Conservation (phyloP, 2,797 vertebrate genomes). For the Silurus aristotelis region DNA sequence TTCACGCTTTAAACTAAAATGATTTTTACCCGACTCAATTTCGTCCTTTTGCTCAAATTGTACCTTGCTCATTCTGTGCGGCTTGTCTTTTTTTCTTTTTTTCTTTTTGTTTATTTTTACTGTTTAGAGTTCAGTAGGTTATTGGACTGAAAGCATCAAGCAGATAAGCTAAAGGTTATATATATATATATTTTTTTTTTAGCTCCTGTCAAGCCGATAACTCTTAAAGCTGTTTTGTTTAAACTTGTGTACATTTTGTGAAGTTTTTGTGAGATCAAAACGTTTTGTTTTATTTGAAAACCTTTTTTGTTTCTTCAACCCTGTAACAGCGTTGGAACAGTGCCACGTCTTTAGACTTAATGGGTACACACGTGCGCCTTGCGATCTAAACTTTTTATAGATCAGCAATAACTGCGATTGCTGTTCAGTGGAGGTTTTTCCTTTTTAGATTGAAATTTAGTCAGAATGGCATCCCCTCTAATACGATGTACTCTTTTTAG, state of each 20-base stretch:
- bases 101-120: conserved; percentile 43
- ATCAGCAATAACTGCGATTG: conserved; percentile 50
- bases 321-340: conserved; percentile 38
- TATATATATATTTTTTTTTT: conserved; percentile 12
- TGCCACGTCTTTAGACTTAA: conserved; percentile 40
- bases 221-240: conserved; percentile 41
- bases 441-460: conserved; percentile 38
- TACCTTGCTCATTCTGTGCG: conserved; percentile 50
- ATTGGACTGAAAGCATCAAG: conserved; percentile 36
- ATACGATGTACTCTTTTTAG: conserved; percentile 46
- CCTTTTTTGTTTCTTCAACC: conserved; percentile 16
- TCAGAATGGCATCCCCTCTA: conserved; percentile 40
- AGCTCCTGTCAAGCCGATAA: conserved; percentile 42
- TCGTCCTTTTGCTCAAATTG: conserved; percentile 58
- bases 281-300: conserved; percentile 17
- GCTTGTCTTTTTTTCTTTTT: conserved; percentile 28
- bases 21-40: conserved; percentile 68
- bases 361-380: conserved; percentile 49
- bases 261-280: conserved; percentile 23
- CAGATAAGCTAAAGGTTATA: conserved; percentile 30
- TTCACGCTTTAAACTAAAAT: conserved; percentile 67
- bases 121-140: conserved; percentile 52
- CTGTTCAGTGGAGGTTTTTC: conserved; percentile 38
- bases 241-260: conserved; percentile 39
- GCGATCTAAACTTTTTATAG: conserved; percentile 40